Conservation (phyloP, 2,888 invertebrate genomes). For the Ophioninae sp. region DNA sequence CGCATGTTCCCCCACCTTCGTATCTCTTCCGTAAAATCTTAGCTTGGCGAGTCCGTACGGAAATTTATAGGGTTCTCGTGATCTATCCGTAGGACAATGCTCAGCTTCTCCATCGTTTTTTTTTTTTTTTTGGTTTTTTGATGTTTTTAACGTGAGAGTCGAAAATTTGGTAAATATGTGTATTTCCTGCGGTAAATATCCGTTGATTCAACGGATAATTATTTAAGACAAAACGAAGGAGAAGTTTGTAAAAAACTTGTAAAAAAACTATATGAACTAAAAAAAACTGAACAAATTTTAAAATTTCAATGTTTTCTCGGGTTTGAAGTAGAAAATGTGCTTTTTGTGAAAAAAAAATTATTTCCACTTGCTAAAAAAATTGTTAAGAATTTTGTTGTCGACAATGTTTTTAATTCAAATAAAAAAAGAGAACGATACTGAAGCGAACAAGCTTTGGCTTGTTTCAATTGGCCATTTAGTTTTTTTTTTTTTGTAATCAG, state of each 20-base stretch:
- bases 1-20: constrained; percentile 2
- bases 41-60: constrained; percentile 15
- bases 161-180: constrained; percentile 4
- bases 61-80: constrained; percentile 16
- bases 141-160: constrained; percentile 28
- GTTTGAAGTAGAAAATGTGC: too few species aligned
- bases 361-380: too few species aligned
- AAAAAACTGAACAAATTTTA: constrained; percentile 8
- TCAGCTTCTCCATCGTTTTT: background rate
- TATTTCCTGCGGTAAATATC: background rate
- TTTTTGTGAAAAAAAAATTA: too few species aligned
- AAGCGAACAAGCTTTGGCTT: too few species aligned
- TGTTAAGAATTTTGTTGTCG: too few species aligned
- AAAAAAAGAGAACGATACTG: too few species aligned
- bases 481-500: too few species aligned
- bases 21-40: constrained; percentile 61
- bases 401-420: too few species aligned
- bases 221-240: background rate
- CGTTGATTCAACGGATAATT: background rate
- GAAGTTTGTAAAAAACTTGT: background rate
- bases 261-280: background rate
- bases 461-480: too few species aligned
- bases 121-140: background rate
- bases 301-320: too few species aligned
- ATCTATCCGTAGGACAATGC: constrained; percentile 1